These are phyloP conservation scores for Macrobrachium rosenbergii DNA, from an alignment of 1,140 invertebrate genomes.

Conservation along the genomic window DNA sequence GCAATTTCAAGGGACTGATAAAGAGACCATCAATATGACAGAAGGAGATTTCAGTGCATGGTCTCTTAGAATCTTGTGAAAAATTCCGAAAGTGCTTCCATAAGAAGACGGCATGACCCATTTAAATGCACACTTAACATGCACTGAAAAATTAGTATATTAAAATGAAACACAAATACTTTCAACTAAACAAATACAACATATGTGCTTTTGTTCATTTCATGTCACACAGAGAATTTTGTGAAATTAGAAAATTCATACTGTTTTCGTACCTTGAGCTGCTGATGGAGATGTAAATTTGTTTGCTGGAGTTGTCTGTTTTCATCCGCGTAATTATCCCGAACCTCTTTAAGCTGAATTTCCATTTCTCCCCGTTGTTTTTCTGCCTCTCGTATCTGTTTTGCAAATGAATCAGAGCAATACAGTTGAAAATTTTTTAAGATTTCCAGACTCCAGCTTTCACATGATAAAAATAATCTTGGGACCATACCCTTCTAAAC, in stretches of 20 bases:
- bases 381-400: conserved; percentile 22
- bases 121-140: too few relatives aligned
- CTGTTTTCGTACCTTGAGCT: conserved; percentile 26
- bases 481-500: too few relatives aligned
- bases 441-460: neutral
- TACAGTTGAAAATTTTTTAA: neutral
- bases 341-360: conserved; percentile 6
- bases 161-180: neutral
- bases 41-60: too few relatives aligned
- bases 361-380: conserved; percentile 14
- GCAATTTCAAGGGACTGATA: too few relatives aligned
- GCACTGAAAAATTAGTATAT: too few relatives aligned
- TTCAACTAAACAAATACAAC: neutral
- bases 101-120: too few relatives aligned
- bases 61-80: too few relatives aligned
- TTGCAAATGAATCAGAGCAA: neutral
- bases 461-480: neutral
- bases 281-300: conserved; percentile 44
- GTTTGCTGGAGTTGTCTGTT: conserved; percentile 26
- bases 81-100: too few relatives aligned
- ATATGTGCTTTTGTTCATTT: neutral
- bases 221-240: neutral
- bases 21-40: too few relatives aligned
- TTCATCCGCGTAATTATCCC: conserved; percentile 17
- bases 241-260: neutral